A percentile compares a stretch with the other conserved stretches of the same genome.
Conservation (phyloP, 1,140 invertebrate genomes). For the Aradophagus sp. region DNA sequence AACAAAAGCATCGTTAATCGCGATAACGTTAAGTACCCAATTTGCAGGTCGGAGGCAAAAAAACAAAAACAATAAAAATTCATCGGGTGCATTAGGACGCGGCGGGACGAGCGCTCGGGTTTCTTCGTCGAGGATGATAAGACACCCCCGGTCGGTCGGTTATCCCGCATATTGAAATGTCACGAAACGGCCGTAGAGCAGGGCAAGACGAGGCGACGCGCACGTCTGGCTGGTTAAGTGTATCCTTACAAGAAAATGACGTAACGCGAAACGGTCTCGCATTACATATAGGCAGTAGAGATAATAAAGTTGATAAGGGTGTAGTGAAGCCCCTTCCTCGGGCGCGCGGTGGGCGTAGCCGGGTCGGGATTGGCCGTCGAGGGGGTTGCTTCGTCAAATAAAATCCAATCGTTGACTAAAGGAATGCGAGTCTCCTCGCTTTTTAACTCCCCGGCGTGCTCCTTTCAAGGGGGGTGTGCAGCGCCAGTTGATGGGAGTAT, state of each 20-base stretch:
- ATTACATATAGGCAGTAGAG: slow-evolving; percentile 67
- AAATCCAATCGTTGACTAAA: slow-evolving; percentile 75
- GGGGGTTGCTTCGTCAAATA: slow-evolving; percentile 73
- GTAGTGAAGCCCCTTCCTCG: slow-evolving; percentile 57
- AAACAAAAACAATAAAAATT: too few relatives aligned
- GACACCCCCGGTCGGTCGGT: too few relatives aligned
- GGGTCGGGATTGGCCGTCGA: slow-evolving; percentile 66
- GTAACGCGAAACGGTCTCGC: slow-evolving; percentile 64
- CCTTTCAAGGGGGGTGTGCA: slow-evolving; percentile 67
- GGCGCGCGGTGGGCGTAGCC: slow-evolving; percentile 65
- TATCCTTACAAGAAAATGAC: slow-evolving; percentile 68
- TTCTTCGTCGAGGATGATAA: too few relatives aligned
- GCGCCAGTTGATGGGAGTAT: slow-evolving; percentile 73
- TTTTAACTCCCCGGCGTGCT: slow-evolving; percentile 51
- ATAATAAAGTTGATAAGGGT: slow-evolving; percentile 76
- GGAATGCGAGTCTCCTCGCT: slow-evolving; percentile 69
- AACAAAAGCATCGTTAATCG: too few relatives aligned
- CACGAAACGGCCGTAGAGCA: slow-evolving; percentile 27
- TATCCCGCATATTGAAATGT: slow-evolving; percentile 54
- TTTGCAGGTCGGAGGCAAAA: too few relatives aligned
- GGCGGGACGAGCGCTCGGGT: too few relatives aligned
- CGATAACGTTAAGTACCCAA: too few relatives aligned
- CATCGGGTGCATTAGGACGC: too few relatives aligned
- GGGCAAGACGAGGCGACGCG: slow-evolving; percentile 3
- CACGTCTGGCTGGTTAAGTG: slow-evolving; percentile 54